These are phyloP conservation scores for Helicoverpa assulta DNA, from an alignment of 2,888 invertebrate species.

Conservation along the genomic window DNA sequence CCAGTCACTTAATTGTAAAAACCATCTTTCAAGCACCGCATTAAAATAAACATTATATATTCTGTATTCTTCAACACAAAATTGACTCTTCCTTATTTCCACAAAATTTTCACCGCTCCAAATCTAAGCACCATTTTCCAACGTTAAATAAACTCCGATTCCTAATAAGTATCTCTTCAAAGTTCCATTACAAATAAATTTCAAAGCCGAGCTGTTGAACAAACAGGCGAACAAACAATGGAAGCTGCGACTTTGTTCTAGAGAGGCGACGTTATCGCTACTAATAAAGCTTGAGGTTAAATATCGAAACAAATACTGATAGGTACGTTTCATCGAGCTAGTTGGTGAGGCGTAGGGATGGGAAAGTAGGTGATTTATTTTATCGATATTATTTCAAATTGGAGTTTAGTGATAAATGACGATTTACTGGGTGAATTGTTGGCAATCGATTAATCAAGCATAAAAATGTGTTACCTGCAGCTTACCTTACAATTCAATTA, in stretches of 20 bases:
- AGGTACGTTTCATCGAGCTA: slow-evolving; percentile 43
- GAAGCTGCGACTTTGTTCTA: slow-evolving; percentile 46
- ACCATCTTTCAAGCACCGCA: too few relatives aligned
- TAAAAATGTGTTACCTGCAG: not conserved
- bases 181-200: slow-evolving; percentile 52
- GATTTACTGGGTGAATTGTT: not conserved
- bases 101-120: slow-evolving; percentile 11
- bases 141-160: slow-evolving; percentile 43
- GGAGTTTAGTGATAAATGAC: too few relatives aligned
- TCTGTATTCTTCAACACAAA: not conserved
- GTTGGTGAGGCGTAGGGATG: slow-evolving; percentile 40
- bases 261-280: slow-evolving; percentile 51
- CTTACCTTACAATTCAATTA: too few relatives aligned
- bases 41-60: not conserved
- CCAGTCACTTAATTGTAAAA: too few relatives aligned
- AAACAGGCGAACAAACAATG: slow-evolving; percentile 50
- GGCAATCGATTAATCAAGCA: not conserved
- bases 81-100: slow-evolving; percentile 2
- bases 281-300: slow-evolving; percentile 59
- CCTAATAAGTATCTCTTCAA: slow-evolving; percentile 43
- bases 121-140: slow-evolving; percentile 9
- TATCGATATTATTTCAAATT: slow-evolving; percentile 8
- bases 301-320: slow-evolving; percentile 61
- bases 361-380: not conserved
- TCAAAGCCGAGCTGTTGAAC: slow-evolving; percentile 51